Evolutionary conservation across 1,140 invertebrate genomes (phyloP), one percentile per base, ranked within the genome.

Genomic region (Cherax quadricarinatus): DNA sequence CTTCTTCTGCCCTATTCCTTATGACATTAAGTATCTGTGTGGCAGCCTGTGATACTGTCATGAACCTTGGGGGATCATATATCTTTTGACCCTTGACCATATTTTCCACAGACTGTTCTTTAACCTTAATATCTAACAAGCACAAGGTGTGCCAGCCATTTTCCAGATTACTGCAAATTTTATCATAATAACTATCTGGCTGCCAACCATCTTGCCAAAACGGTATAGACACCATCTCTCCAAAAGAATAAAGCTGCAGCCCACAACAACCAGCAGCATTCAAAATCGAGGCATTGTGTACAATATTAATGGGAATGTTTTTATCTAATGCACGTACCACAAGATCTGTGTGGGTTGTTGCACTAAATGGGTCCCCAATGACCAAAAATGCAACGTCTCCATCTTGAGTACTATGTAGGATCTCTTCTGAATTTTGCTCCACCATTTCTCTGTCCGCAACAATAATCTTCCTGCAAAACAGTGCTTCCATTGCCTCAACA

Each of bases 271-370:
- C 99, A 49, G 99, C 96, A 16, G 99, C 99, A 96, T 98, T 99
- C 95, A 99, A 96, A 94, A 99, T 99, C 4, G 99, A 99, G 12
- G 99, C 98, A 97, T 99, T 99, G 95, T 99, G 99, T 93, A 99
- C 66, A n/a, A 93, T 86, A 95, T 95, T 94, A 88, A 96, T 96
- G 92, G 96, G 94, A 86, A 98, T 97, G 62, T 96, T 94, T 89
- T 95, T 94, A 94, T 99, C 96, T 94, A 97, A 97, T 70, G 99
- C 98, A 94, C 99, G 96, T 66, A 99, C 95, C 80, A 99, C 96
- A 93, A 99, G 96, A 95, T 99, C 99, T 57, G 98, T 97, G 94
- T 99, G 99, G 14, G 99, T 99, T 14, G 99, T 99, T 12, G 99
- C 99, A 73, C 97, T 97, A 94, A 98, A 97, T 1, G 98, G 98